Evolutionary conservation across 2,888 invertebrate species (phyloP).

Genomic region (Athrips mouffetella): DNA sequence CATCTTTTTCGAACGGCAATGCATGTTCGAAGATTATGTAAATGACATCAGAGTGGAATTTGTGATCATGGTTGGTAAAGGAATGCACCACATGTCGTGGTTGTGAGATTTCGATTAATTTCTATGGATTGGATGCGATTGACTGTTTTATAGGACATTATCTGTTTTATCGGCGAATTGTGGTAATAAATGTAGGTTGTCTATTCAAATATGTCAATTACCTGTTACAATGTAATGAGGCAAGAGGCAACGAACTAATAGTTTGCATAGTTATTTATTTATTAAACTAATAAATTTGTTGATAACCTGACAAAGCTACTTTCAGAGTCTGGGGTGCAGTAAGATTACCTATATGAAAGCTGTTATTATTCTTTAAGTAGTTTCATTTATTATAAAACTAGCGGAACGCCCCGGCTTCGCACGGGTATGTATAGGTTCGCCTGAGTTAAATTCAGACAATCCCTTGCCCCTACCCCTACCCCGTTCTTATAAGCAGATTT

Average conservation of each 20-base stretch:
- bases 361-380: too few relatives aligned
- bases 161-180: neutral
- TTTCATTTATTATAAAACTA: too few relatives aligned
- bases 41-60: neutral
- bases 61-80: constrained; percentile 19
- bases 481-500: too few relatives aligned
- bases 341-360: too few relatives aligned
- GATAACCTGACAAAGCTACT: too few relatives aligned
- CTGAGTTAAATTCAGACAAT: too few relatives aligned
- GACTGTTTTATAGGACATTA: neutral
- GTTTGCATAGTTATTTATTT: neutral
- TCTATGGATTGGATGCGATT: neutral
- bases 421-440: too few relatives aligned
- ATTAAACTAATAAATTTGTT: too few relatives aligned
- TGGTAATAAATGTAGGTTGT: neutral
- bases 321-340: too few relatives aligned
- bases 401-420: too few relatives aligned
- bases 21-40: neutral
- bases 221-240: neutral
- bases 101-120: constrained; percentile 16
- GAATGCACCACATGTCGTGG: constrained; percentile 25
- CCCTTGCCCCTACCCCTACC: too few relatives aligned
- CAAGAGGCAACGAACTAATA: neutral
- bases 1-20: neutral
- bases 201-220: neutral